Base-by-base conservation (phyloP, 2,113 vertebrate species). In the Leptobrachium ailaonicum region DNA sequence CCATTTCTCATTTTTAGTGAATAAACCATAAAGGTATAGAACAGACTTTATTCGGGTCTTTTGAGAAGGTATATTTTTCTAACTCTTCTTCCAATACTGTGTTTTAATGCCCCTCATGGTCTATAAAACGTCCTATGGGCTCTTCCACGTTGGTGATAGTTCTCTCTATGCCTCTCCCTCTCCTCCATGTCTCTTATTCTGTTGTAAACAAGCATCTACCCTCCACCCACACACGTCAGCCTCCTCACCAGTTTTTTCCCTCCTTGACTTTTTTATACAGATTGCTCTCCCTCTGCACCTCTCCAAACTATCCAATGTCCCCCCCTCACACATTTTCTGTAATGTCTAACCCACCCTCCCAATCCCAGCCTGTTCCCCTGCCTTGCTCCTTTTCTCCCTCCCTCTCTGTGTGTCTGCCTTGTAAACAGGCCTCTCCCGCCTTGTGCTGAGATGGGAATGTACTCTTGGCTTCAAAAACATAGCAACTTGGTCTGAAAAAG, bases 341-440 rank as follows among this genome's bases (percentile, higher is more conserved):
- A 41, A 41, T 44, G 63, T 50, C 41, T 66, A n/a, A 6, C 43
- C 66, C 56, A 32, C 76, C 42, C 50, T 41, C n/a, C 76, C 71
- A 6, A 62, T 40, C 2, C 40, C 71, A 72, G 42, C 40, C 71
- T 79, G 42, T 44, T 62, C 71, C 71, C 44, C 9, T 80, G 62
- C 64, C 69, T 66, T 72, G 68, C 40, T 10, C 42, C 58, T 64
- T 2, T 54, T 9, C 63, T 14, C 50, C 47, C 41, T 58, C 13
- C 47, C 50, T 44, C 63, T 43, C 44, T 43, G 2, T 12, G 1
- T 2, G 11, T 32, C 44, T 40, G 32, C 62, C 20, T 50, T 64
- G 73, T 74, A 74, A 81, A 44, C 70, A 74, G 41, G 70, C 79
- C 79, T 81, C 79, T 81, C 79, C 79, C 72, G 68, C 72, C 79